Base-by-base conservation (phyloP, 2,888 invertebrate species). In the Trisateles emortualis region DNA sequence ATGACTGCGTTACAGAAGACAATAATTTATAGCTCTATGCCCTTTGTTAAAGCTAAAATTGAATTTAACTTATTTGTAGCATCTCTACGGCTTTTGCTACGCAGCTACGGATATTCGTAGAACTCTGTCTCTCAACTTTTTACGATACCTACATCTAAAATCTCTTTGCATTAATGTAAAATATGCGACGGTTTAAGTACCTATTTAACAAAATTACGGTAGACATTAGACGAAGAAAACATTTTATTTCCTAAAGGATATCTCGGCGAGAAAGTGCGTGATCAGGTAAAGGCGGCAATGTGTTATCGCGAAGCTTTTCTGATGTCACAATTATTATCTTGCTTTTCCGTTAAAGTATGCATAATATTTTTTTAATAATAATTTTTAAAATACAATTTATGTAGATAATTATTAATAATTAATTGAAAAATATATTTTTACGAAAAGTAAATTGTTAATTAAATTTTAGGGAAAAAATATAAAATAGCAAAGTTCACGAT, bases 71-170 rank as follows among this genome's bases (percentile, higher is more conserved):
- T 77, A 78, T 75, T 76, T 8, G 26, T 8, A 74, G 17, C 58
- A 63, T 65, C 64, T 60, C 67, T 73, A 77, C 73, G 74, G 64
- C 22, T 40, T 48, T 59, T 49, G 62, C 76, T 79, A 76, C 77
- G 72, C 22, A 43, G 74, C 76, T 79, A 79, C 81, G 77, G 65
- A 68, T 68, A 33, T 52, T 46, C 74, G 77, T 71, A 74, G 67
- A 26, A 16, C 29, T 33, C 8, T 32, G 38, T 11, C 0, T 1
- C 8, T 4, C 26, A 26, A 26, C 26, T 26, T 26, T 26, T 26
- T 22, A 5, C 2, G 5, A 22, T 22, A 26, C 8, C 3, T 26
- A 8, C 1, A 6, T 26, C 8, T 8, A 8, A 8, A 26, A 8
- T 8, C 26, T 22, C 22, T 22, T 2, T 5, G 2, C 3, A 22